A percentile compares a stretch with the other conserved stretches of the same genome.
These are phyloP conservation scores for Hiodon tergisus DNA, from an alignment of 2,113 vertebrate genomes.

Conservation along the genomic window DNA sequence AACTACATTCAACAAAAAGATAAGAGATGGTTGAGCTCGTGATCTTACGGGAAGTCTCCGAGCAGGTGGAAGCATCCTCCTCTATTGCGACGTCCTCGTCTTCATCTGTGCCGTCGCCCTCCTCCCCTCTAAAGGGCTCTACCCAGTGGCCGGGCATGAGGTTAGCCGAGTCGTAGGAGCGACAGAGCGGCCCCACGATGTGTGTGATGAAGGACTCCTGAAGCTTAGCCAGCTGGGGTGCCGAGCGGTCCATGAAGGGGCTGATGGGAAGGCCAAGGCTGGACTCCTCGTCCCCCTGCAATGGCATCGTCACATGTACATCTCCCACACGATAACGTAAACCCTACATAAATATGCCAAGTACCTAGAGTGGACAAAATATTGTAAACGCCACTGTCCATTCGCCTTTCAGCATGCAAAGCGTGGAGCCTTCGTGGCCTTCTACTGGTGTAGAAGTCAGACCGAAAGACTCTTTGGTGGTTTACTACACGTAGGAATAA, in stretches of 20 bases:
- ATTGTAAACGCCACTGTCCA: too few species aligned
- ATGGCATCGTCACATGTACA: background rate
- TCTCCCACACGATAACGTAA: background rate
- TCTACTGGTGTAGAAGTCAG: too few species aligned
- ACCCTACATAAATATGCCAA: too few species aligned
- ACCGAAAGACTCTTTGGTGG: too few species aligned
- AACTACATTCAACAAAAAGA: too few species aligned
- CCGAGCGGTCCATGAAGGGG: constrained; percentile 95
- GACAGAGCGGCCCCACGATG: constrained; percentile 93
- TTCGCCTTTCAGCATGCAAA: too few species aligned
- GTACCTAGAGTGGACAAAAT: too few species aligned
- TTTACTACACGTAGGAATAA: too few species aligned
- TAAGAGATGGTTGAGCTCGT: too few species aligned
- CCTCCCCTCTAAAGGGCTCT: constrained; percentile 71
- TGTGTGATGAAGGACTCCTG: constrained; percentile 98
- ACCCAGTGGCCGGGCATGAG: constrained; percentile 91
- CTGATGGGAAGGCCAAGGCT: constrained; percentile 89
- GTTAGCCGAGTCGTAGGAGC: constrained; percentile 85
- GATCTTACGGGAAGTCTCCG: constrained; percentile 66
- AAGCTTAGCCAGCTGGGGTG: constrained; percentile 90
- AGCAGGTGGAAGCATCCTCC: constrained; percentile 76
- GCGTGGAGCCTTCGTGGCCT: too few species aligned
- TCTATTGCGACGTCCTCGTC: constrained; percentile 54
- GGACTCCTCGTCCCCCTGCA: constrained; percentile 90
- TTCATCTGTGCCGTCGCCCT: constrained; percentile 60